A percentile compares a stretch with the other conserved stretches of the same genome.
Evolutionary conservation across 2,888 invertebrate genomes (phyloP).

Genomic region (Amphipoea oculea): DNA sequence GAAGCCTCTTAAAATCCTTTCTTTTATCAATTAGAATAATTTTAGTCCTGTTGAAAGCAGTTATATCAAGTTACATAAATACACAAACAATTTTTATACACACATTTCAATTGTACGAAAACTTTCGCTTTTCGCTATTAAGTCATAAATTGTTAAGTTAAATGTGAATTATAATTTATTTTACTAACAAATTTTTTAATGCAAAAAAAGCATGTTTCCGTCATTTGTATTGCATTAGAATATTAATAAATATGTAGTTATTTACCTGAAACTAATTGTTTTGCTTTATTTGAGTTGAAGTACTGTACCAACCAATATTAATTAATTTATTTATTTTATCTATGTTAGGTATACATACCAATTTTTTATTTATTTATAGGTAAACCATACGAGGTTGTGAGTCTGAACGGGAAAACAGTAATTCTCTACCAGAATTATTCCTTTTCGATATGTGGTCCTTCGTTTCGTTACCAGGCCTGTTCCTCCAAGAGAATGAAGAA

Average conservation of each 20-base stretch:
- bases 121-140: not conserved
- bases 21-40: no score
- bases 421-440: constrained; percentile 60
- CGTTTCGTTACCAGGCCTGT: constrained; percentile 55
- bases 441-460: constrained; percentile 56
- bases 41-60: not conserved
- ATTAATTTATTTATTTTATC: not conserved
- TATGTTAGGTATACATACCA: not conserved
- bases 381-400: constrained; percentile 14
- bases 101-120: not conserved
- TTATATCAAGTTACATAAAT: not conserved
- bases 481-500: constrained; percentile 51
- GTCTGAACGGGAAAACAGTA: constrained; percentile 40
- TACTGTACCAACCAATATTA: not conserved
- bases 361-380: constrained; percentile 32
- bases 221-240: not conserved
- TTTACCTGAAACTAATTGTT: not conserved
- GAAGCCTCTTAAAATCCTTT: not conserved
- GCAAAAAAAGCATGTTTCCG: not conserved
- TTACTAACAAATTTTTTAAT: not conserved
- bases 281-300: not conserved
- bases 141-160: not conserved
- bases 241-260: not conserved
- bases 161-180: not conserved
- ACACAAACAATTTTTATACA: no score